phyloP scores from a whole-genome alignment of 30 jellyfish, hydroid and myxozoan genomes.

The Aurelia coerulea region DNA sequence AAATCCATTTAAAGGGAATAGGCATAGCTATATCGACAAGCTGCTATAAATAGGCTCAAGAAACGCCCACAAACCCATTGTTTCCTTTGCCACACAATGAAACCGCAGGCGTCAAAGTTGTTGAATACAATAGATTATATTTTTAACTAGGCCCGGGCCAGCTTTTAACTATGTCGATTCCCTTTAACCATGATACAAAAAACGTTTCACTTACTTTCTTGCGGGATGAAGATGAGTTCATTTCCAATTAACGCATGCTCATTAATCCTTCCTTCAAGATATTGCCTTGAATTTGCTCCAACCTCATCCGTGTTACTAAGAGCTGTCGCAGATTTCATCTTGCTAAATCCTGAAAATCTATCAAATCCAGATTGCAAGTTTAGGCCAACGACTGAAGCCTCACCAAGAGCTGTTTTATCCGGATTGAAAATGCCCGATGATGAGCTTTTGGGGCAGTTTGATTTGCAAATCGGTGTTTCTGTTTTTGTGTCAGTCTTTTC shows the following conservation, averaged over 20 bases:
- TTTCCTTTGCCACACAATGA: too few species aligned
- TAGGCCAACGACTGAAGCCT: slow-evolving; percentile 38
- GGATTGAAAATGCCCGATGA: background rate
- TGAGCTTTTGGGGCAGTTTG: slow-evolving; percentile 6
- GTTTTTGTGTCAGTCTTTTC: background rate
- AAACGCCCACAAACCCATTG: too few species aligned
- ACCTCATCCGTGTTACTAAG: background rate
- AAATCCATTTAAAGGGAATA: too few species aligned
- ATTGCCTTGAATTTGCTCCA: background rate
- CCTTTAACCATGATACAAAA: too few species aligned
- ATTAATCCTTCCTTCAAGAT: background rate
- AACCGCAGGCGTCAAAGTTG: too few species aligned
- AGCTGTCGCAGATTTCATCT: background rate
- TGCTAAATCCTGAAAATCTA: slow-evolving; percentile 22
- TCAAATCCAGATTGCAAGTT: slow-evolving; percentile 28
- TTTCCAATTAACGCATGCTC: background rate
- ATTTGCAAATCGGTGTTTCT: background rate
- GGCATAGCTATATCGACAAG: too few species aligned
- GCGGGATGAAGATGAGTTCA: slow-evolving; percentile 32
- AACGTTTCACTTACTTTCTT: slow-evolving; percentile 6
- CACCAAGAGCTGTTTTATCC: background rate
- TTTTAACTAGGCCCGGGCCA: too few species aligned
- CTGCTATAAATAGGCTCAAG: too few species aligned
- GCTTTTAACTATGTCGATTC: too few species aligned
- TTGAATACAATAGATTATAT: too few species aligned